Evolutionary conservation across 2,888 invertebrate species (phyloP), one percentile per base, ranked within the genome.

Genomic region (Synanthedon tipuliformis): DNA sequence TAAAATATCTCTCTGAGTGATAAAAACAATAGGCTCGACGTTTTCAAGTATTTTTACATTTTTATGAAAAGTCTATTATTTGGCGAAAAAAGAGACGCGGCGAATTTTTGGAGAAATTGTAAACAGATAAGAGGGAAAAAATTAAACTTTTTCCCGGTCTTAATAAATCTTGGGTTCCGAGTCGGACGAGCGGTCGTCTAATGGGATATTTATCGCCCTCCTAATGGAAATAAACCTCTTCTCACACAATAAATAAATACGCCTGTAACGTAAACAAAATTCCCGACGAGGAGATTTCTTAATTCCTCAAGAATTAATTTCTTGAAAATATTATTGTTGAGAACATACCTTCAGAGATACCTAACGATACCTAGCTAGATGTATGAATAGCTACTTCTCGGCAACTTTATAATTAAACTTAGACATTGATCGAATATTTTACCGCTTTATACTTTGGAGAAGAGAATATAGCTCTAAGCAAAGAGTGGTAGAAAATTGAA

Each of bases 141-240:
- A 75, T 68, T 69, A 67, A 73, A 76, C 55, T 71, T 69, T 68
- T 65, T 61, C 59, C 66, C 65, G 67, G 66, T 69, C 66, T 68
- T 75, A 75, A 78, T 82, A 81, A 81, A 82, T 82, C 76, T 73
- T 63, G 52, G 56, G 59, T 59, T 54, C 58, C 52, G 55, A 55
- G 51, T 54, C 52, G 64, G 66, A 61, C 64, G 62, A 61, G 65
- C 68, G 68, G 73, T 72, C 64, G 63, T 70, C 74, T 81, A 81
- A 84, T 81, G 81, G 73, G 78, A 77, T 84, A 81, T 83, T 83
- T 82, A 83, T 83, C 78, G 71, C 67, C 61, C 55, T 63, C 66
- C 64, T 70, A 69, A 73, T 73, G 77, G 68, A 70, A 76, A 78
- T 73, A 75, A 75, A 75, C 34, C 76, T 71, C 71, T 71, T 72